These are phyloP conservation scores for Drosophila miranda DNA, from an alignment of 1,140 invertebrate species.

Conservation along the genomic window DNA sequence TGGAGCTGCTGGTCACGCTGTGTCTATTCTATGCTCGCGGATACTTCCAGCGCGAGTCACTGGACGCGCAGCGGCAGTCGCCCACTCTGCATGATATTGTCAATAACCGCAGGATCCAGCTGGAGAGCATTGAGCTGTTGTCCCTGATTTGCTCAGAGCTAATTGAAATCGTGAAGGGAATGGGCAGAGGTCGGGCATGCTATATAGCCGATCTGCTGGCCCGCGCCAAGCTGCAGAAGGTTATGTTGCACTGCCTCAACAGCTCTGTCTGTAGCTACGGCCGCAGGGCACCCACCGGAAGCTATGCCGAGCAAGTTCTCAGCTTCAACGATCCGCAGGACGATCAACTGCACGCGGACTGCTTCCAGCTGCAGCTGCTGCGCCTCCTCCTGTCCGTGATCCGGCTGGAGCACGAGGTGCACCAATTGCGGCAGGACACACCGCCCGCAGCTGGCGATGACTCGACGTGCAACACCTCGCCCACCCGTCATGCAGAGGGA, in stretches of 20 bases:
- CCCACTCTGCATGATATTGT: constrained; percentile 89
- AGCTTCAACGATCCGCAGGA: constrained; percentile 90
- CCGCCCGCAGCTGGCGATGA: constrained; percentile 39
- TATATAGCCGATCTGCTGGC: constrained; percentile 92
- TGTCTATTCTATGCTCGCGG: constrained; percentile 92
- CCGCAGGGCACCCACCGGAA: constrained; percentile 57
- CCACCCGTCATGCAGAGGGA: constrained; percentile 66
- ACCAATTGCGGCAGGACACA: constrained; percentile 83
- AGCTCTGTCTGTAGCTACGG: constrained; percentile 87
- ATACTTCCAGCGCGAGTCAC: constrained; percentile 88
- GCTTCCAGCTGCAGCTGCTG: constrained; percentile 90
- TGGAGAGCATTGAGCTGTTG: constrained; percentile 90
- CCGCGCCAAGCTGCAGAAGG: constrained; percentile 94
- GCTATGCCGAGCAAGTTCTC: constrained; percentile 92
- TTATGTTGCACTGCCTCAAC: constrained; percentile 92
- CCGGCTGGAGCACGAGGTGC: constrained; percentile 89
- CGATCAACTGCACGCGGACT: constrained; percentile 87
- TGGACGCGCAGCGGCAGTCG: constrained; percentile 84
- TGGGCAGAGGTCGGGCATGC: constrained; percentile 90
- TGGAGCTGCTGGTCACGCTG: constrained; percentile 91
- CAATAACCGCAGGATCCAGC: constrained; percentile 90
- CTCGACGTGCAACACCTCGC: constrained; percentile 64
- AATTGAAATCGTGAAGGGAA: constrained; percentile 91
- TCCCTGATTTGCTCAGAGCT: constrained; percentile 90
- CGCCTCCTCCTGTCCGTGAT: constrained; percentile 87